A percentile compares a stretch with the other conserved stretches of the same genome.
These are phyloP conservation scores for Alosa alosa DNA, from an alignment of 2,113 vertebrate genomes.

Conservation along the genomic window DNA sequence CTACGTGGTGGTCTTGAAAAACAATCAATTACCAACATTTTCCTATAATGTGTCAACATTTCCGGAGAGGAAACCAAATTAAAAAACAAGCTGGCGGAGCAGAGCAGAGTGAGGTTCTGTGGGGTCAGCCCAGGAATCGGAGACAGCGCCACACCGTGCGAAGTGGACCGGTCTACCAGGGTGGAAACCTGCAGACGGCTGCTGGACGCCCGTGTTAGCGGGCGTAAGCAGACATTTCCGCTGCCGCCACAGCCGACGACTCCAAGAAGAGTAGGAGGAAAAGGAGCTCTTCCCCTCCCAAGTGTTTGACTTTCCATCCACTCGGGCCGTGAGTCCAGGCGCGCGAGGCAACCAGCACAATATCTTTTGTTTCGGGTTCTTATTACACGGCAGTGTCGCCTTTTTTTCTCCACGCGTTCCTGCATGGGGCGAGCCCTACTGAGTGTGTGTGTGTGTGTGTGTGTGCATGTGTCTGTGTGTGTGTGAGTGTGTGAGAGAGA, in stretches of 20 bases:
- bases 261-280: slow-evolving; percentile 10
- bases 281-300: slow-evolving; percentile 23
- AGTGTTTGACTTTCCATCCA: neutral
- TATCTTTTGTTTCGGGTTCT: neutral
- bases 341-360: neutral
- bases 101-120: slow-evolving; percentile 15
- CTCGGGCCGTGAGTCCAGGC: neutral
- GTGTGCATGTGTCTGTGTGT: no score
- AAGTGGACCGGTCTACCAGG: neutral
- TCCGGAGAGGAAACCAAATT: slow-evolving; percentile 45
- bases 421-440: slow-evolving; percentile 13
- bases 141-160: neutral
- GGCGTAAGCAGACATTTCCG: slow-evolving; percentile 47
- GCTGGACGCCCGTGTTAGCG: slow-evolving; percentile 11
- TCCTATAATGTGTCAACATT: slow-evolving; percentile 40
- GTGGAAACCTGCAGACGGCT: slow-evolving; percentile 8
- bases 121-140: slow-evolving; percentile 17
- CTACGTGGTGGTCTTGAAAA: slow-evolving; percentile 27
- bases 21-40: slow-evolving; percentile 44
- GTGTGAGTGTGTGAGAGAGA: neutral
- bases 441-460: neutral
- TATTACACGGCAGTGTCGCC: slow-evolving; percentile 14
- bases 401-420: slow-evolving; percentile 12
- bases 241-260: neutral
- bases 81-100: slow-evolving; percentile 30